Conservation (phyloP, 2,797 vertebrate species). For the Tapera naevia region DNA sequence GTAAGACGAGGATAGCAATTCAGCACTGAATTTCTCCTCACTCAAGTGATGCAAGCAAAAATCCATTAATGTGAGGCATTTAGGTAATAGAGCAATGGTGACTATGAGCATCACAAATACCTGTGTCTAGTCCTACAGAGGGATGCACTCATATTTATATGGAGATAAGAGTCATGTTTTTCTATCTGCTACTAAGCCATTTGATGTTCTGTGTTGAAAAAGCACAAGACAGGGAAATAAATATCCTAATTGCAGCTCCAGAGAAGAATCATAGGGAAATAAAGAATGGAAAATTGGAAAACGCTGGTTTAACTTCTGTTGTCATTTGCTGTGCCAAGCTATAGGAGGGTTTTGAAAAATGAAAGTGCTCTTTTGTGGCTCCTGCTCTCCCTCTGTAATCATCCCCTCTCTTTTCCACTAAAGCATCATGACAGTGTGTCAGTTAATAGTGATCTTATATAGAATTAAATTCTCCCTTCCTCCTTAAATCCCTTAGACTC, state of each 20-base stretch:
- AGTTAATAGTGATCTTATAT: background rate
- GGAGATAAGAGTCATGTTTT: background rate
- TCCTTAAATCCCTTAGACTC: background rate
- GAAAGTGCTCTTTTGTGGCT: slow-evolving; percentile 23
- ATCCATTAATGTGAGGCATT: background rate
- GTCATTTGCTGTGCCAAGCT: slow-evolving; percentile 16
- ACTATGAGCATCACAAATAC: background rate
- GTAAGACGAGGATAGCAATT: background rate
- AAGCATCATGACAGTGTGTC: background rate
- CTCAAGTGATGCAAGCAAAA: slow-evolving; percentile 5
- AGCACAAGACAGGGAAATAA: slow-evolving; percentile 9
- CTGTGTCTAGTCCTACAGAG: background rate
- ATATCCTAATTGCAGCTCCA: slow-evolving; percentile 22
- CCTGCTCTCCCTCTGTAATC: background rate
- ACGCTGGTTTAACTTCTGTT: slow-evolving; percentile 19
- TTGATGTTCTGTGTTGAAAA: slow-evolving; percentile 14
- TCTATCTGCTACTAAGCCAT: background rate
- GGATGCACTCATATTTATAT: background rate
- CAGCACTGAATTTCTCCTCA: slow-evolving; percentile 4
- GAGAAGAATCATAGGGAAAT: slow-evolving; percentile 1
- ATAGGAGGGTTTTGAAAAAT: slow-evolving; percentile 7
- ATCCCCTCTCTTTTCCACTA: background rate
- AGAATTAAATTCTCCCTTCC: background rate
- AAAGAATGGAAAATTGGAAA: slow-evolving; percentile 1
- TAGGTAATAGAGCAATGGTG: background rate